Evolutionary conservation across 2,888 invertebrate genomes (phyloP).

Genomic region (Elegia similella): DNA sequence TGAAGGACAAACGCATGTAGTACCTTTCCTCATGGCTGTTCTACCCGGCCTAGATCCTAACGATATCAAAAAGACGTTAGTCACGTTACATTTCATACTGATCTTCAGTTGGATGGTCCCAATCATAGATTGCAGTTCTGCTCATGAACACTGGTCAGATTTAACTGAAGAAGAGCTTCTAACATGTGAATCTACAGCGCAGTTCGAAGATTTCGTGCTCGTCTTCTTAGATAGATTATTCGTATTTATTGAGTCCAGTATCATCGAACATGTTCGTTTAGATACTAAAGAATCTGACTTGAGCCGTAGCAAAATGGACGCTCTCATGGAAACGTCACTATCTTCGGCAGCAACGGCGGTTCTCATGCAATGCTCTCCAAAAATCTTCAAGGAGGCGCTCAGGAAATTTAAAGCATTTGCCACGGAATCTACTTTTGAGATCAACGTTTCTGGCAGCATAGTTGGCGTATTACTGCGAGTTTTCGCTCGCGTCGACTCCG

Average conservation of each 20-base stretch:
- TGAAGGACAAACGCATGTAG: constrained; percentile 90
- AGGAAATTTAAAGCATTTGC: constrained; percentile 89
- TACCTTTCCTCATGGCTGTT: constrained; percentile 89
- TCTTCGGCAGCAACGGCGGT: constrained; percentile 85
- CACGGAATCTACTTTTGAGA: constrained; percentile 89
- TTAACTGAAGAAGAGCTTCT: constrained; percentile 89
- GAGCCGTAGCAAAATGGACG: constrained; percentile 86
- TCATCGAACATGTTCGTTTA: constrained; percentile 84
- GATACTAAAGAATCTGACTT: constrained; percentile 83
- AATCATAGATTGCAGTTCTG: constrained; percentile 91
- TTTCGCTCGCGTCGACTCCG: constrained; percentile 85
- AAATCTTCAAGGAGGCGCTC: constrained; percentile 84
- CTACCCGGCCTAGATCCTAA: constrained; percentile 96
- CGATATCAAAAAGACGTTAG: constrained; percentile 88
- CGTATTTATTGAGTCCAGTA: constrained; percentile 86
- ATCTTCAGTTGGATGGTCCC: constrained; percentile 90
- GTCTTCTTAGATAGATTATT: constrained; percentile 91
- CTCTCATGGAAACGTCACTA: constrained; percentile 86
- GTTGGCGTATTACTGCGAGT: constrained; percentile 87
- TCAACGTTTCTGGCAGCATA: constrained; percentile 90
- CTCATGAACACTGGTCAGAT: constrained; percentile 84
- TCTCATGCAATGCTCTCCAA: constrained; percentile 87
- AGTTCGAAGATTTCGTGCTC: constrained; percentile 93
- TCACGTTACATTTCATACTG: constrained; percentile 90
- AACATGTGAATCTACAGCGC: constrained; percentile 90